Conservation (phyloP, 2,797 vertebrate species). For the Sebastes matsubarae region DNA sequence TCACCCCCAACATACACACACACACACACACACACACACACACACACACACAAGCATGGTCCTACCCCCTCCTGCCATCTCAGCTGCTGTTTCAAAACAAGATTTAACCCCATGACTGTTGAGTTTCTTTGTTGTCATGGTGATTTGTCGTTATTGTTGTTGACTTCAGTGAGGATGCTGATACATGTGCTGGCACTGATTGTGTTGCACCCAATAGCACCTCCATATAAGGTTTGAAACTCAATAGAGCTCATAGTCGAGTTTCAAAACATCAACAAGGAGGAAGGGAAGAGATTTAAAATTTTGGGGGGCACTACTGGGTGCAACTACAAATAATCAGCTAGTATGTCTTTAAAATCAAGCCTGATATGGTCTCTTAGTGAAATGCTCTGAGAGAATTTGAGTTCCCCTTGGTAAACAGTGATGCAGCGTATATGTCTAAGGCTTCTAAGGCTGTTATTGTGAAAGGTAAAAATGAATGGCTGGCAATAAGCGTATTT, state of each 20-base stretch:
- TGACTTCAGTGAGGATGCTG: conserved; percentile 5
- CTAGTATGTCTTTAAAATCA: background rate
- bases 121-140: conserved; percentile 31
- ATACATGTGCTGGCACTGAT: conserved; percentile 14
- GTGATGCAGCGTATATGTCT: too few species aligned
- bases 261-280: background rate
- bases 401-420: too few species aligned
- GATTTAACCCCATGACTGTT: conserved; percentile 16
- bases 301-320: background rate
- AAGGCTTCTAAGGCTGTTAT: too few species aligned
- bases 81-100: conserved; percentile 50
- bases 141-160: conserved; percentile 38
- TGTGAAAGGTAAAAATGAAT: too few species aligned
- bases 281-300: background rate
- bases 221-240: conserved; percentile 27
- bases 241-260: background rate
- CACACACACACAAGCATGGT: background rate
- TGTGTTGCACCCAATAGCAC: background rate
- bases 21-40: background rate
- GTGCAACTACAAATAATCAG: background rate
- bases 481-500: too few species aligned
- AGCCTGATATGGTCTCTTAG: background rate
- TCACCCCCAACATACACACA: background rate
- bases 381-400: too few species aligned
- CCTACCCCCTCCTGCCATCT: conserved; percentile 18